A percentile compares a stretch with the other conserved stretches of the same genome.
These are phyloP conservation scores for Hephaestus fuliginosus DNA, from an alignment of 2,797 vertebrate genomes.

Conservation along the genomic window DNA sequence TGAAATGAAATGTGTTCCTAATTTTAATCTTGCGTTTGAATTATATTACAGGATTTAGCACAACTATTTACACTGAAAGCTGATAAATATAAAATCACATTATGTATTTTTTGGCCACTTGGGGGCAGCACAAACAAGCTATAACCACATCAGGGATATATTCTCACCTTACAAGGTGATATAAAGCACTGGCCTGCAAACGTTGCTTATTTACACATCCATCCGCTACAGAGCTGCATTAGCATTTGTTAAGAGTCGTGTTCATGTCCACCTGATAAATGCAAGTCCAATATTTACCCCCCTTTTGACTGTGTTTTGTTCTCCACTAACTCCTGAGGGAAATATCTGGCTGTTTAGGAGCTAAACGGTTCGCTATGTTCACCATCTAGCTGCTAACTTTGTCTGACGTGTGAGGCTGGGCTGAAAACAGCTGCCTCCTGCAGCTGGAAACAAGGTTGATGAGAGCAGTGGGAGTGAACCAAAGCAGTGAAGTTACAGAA, in stretches of 20 bases:
- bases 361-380: neutral
- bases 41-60: too few species aligned
- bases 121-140: neutral
- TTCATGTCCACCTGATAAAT: neutral
- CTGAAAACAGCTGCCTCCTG: conserved; percentile 3
- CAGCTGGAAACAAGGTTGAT: conserved; percentile 13
- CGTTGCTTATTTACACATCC: neutral
- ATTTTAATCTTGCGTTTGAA: too few species aligned
- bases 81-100: neutral
- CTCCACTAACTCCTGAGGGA: neutral
- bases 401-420: neutral
- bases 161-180: neutral
- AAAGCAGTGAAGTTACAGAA: neutral
- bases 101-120: neutral
- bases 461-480: neutral
- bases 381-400: neutral
- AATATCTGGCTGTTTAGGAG: neutral
- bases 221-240: neutral
- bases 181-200: neutral
- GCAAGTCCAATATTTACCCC: neutral
- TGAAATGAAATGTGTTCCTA: neutral
- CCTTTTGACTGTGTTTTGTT: neutral
- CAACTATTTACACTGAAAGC: neutral
- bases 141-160: neutral
- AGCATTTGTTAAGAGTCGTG: neutral